phyloP scores from a whole-genome alignment of 37 sponge, comb jelly and placozoan genomes.

The Chondrilla cf. caribensis region DNA sequence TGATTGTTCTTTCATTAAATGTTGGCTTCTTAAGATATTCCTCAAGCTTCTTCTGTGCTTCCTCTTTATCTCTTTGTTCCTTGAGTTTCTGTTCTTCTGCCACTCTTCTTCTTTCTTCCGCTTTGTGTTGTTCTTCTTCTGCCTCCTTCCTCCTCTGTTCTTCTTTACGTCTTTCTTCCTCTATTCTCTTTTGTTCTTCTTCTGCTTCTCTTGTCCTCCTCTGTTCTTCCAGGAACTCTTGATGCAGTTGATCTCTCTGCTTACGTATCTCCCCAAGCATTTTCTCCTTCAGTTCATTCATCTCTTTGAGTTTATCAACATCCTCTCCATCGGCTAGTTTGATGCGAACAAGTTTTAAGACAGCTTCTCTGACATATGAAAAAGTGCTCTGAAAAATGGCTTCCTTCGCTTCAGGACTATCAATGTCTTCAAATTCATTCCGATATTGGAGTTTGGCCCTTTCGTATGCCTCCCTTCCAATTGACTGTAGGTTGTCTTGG shows the following conservation, averaged over 20 bases:
- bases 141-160: background rate
- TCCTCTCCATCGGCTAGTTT: conserved; percentile 4
- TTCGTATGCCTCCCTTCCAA: background rate
- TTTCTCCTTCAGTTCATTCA: background rate
- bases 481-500: conserved; percentile 9
- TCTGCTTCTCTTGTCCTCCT: background rate
- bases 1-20: background rate
- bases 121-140: background rate
- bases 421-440: background rate
- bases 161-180: background rate
- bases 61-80: background rate
- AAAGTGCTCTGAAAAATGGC: background rate
- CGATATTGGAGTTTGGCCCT: conserved; percentile 7
- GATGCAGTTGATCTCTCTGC: background rate
- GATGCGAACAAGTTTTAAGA: background rate
- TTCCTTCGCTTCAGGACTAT: conserved; percentile 1
- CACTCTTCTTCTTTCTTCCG: background rate
- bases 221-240: conserved; percentile 12
- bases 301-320: background rate
- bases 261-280: background rate
- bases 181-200: background rate
- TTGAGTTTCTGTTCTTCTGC: background rate
- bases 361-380: background rate
- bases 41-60: background rate
- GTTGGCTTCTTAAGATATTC: conserved; percentile 24